Conservation (phyloP, 2,797 vertebrate species). For the Cynopterus sphinx region DNA sequence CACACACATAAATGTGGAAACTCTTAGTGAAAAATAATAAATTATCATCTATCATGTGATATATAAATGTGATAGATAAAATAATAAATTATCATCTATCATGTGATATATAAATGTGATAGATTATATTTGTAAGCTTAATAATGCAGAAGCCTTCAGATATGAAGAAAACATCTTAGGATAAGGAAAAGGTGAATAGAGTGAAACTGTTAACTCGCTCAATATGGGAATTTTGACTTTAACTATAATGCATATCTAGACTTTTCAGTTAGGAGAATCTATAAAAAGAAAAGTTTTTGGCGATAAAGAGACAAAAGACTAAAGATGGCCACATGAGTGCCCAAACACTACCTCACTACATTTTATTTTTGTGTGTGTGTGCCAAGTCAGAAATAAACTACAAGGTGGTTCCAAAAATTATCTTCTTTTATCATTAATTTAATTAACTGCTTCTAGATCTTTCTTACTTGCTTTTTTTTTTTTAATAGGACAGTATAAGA, state of each 20-base stretch:
- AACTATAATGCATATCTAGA: background rate
- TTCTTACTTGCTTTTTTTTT: background rate
- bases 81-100: background rate
- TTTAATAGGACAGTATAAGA: slow-evolving; percentile 37
- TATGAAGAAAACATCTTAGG: background rate
- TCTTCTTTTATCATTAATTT: background rate
- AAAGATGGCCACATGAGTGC: background rate
- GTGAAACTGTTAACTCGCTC: background rate
- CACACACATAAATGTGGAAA: background rate
- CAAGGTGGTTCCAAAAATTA: background rate
- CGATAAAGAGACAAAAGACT: background rate
- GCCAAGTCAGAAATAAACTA: background rate
- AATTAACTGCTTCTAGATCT: background rate
- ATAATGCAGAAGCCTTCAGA: background rate
- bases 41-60: background rate
- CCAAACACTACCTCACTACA: background rate
- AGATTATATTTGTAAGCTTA: background rate
- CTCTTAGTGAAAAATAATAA: background rate
- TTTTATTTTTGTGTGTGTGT: background rate
- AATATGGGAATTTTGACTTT: background rate
- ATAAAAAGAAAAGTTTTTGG: background rate
- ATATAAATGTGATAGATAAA: no score
- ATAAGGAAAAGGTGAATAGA: background rate
- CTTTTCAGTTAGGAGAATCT: background rate
- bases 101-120: background rate